Evolutionary conservation across 2,113 vertebrate genomes (phyloP).

Genomic region (Glaucomys volans): DNA sequence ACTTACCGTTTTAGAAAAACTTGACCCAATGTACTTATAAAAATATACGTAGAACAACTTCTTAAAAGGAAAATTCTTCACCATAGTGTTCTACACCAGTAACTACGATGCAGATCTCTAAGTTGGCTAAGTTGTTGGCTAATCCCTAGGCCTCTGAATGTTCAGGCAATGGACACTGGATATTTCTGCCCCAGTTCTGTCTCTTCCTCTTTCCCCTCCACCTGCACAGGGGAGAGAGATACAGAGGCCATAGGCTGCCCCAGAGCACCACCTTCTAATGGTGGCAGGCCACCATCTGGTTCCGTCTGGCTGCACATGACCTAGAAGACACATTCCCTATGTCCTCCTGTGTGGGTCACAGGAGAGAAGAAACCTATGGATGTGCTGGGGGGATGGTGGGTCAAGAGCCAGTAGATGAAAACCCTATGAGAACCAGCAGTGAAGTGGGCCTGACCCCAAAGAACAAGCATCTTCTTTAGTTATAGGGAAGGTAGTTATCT

Average conservation of each 20-base stretch:
- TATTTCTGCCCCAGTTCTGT: neutral
- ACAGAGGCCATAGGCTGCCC: neutral
- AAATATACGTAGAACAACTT: neutral
- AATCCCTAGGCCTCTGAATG: neutral
- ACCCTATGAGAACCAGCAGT: neutral
- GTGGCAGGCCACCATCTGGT: neutral
- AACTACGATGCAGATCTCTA: neutral
- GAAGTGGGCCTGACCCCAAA: neutral
- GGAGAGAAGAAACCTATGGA: neutral
- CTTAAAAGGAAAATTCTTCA: neutral
- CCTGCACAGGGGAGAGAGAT: neutral
- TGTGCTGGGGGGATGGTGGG: neutral
- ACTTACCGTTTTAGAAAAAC: constrained; percentile 41
- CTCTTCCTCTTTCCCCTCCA: neutral
- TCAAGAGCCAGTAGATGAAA: neutral
- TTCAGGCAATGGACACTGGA: neutral
- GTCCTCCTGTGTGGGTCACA: neutral
- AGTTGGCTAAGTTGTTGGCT: neutral
- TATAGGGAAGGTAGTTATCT: neutral
- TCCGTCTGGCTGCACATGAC: neutral
- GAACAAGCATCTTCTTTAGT: neutral
- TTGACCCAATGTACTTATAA: neutral
- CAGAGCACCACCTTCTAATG: constrained; percentile 21
- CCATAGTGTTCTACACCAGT: neutral
- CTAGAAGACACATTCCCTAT: neutral